Conservation (phyloP, 2,113 vertebrate species). For the Tyto alba region DNA sequence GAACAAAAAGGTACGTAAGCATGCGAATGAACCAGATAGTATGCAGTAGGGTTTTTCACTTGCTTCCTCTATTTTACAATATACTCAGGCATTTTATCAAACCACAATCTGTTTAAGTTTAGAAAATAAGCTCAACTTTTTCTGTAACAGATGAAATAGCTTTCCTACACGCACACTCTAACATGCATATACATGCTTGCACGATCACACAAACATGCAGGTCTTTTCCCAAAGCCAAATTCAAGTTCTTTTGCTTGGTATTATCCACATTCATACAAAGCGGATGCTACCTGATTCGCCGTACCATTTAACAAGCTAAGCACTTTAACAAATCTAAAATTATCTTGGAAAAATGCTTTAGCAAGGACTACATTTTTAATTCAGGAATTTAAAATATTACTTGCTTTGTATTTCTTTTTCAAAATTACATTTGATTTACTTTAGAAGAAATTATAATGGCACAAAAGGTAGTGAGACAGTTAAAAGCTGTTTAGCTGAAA, state of each 20-base stretch:
- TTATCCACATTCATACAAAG: not conserved
- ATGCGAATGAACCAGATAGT: not conserved
- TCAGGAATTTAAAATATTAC: not conserved
- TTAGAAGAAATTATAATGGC: not conserved
- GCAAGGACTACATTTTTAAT: not conserved
- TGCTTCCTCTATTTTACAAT: not conserved
- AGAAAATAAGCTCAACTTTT: constrained; percentile 41
- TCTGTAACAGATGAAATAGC: constrained; percentile 28
- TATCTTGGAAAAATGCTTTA: not conserved
- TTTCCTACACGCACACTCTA: not conserved
- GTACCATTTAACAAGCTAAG: not conserved
- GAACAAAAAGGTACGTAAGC: not conserved
- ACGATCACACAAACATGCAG: not conserved
- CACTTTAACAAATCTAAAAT: not conserved
- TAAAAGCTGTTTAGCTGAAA: constrained; percentile 12
- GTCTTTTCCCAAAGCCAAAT: constrained; percentile 33
- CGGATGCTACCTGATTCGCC: not conserved
- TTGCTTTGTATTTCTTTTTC: not conserved
- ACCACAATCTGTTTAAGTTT: not conserved
- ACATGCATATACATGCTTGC: accelerated
- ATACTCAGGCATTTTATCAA: not conserved
- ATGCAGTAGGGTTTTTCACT: not conserved
- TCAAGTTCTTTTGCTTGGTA: not conserved
- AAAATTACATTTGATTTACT: not conserved
- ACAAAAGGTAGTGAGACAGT: not conserved